Conservation (phyloP, 2,888 invertebrate species). For the Camponotus fellah region DNA sequence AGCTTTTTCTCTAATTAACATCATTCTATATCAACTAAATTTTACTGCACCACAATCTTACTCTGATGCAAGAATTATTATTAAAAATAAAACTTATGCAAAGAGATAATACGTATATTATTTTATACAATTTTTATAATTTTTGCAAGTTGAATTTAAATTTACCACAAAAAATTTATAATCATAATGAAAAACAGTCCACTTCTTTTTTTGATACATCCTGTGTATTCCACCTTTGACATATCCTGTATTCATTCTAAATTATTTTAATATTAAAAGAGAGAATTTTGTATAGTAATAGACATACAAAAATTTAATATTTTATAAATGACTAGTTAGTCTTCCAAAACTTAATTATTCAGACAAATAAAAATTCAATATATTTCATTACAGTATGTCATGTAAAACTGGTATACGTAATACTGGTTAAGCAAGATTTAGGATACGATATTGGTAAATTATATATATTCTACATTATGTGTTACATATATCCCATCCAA, state of each 20-base stretch:
- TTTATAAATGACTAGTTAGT: constrained; percentile 62
- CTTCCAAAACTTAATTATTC: constrained; percentile 26
- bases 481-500: constrained; percentile 59
- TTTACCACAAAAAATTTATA: constrained; percentile 6
- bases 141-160: not conserved
- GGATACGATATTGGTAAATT: constrained; percentile 57
- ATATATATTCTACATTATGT: constrained; percentile 62
- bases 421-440: constrained; percentile 64
- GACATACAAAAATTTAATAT: constrained; percentile 42
- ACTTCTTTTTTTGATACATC: not conserved
- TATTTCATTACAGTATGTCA: constrained; percentile 36
- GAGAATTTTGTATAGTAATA: not conserved
- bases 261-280: constrained; percentile 5
- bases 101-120: not conserved
- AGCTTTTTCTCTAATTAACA: not conserved
- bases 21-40: not conserved
- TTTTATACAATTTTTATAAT: not conserved
- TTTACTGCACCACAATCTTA: not conserved
- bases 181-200: not conserved
- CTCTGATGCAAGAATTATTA: not conserved
- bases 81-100: constrained; percentile 2
- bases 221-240: constrained; percentile 11
- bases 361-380: constrained; percentile 30
- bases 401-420: constrained; percentile 41
- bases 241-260: constrained; percentile 5